Evolutionary conservation across 2,113 vertebrate genomes (phyloP).

Genomic region (Xenopus tropicalis): UCB_Xtro_10.0 CM004448.2:77410501-77411000

Average conservation of each 20-base stretch:
- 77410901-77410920: no score
- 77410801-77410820: not conserved
- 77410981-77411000: no score
- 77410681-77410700: conserved; percentile 27
- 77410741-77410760: not conserved
- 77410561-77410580: conserved; percentile 34
- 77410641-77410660: conserved; percentile 37
- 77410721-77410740: conserved; percentile 32
- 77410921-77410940: no score
- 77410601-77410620: conserved; percentile 34
- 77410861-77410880: not conserved
- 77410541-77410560: conserved; percentile 40
- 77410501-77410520: conserved; percentile 38
- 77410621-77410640: conserved; percentile 32
- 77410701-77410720: conserved; percentile 20
- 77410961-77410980: no score
- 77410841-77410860: no score
- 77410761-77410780: not conserved
- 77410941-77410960: no score
- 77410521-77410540: conserved; percentile 32
- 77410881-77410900: no score
- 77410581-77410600: conserved; percentile 34
- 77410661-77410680: conserved; percentile 37
- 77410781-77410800: not conserved
- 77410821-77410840: not conserved